Evolutionary conservation across 2,888 invertebrate genomes (phyloP).

Genomic region (Epinotia ramella): DNA sequence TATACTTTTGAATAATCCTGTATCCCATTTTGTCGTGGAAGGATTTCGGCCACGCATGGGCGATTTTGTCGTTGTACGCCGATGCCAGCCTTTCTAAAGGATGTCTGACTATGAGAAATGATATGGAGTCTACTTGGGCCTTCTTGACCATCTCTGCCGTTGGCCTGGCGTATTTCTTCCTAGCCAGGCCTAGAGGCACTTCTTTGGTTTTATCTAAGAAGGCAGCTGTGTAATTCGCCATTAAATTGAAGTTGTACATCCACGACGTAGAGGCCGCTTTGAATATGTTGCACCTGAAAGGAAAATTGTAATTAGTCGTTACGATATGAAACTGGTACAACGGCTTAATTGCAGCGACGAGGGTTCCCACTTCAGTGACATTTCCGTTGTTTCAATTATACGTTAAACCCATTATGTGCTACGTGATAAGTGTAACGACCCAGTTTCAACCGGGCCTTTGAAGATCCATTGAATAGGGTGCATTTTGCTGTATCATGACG

Average conservation of each 20-base stretch:
- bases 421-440: conserved; percentile 21
- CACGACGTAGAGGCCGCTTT: conserved; percentile 96
- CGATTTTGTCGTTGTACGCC: conserved; percentile 94
- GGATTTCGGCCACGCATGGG: conserved; percentile 92
- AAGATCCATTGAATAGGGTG: neutral
- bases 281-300: conserved; percentile 90
- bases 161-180: conserved; percentile 92
- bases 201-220: conserved; percentile 91
- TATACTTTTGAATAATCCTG: conserved; percentile 90
- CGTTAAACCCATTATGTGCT: conserved; percentile 25
- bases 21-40: conserved; percentile 92
- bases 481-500: conserved; percentile 9
- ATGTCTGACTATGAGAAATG: conserved; percentile 93
- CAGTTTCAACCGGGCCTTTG: neutral
- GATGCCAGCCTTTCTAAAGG: conserved; percentile 92
- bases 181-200: conserved; percentile 91
- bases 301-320: conserved; percentile 29
- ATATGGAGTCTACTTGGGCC: conserved; percentile 91
- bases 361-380: conserved; percentile 32
- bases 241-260: conserved; percentile 96
- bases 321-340: conserved; percentile 11
- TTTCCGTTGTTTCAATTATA: conserved; percentile 37
- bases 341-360: conserved; percentile 22
- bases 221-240: conserved; percentile 92
- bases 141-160: conserved; percentile 89